phyloP scores from a whole-genome alignment of 2,113 vertebrate genomes.

The Apus apus region DNA sequence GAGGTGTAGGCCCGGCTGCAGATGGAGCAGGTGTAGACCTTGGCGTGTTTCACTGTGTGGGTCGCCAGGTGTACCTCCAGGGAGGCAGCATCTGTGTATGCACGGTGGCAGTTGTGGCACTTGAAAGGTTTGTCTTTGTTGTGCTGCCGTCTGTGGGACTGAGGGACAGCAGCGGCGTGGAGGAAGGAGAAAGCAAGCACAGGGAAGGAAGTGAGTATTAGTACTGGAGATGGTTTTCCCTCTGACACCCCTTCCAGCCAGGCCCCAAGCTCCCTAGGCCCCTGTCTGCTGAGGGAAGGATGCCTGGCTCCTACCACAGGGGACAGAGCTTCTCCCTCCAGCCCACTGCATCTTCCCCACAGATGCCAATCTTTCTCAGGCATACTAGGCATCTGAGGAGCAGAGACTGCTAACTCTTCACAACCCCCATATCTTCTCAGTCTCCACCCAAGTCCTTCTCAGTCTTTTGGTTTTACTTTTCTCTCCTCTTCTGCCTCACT shows the following conservation, averaged over 20 bases:
- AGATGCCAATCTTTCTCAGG: neutral
- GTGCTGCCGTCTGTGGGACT: slow-evolving; percentile 98
- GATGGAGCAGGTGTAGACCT: slow-evolving; percentile 96
- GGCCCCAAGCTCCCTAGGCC: neutral
- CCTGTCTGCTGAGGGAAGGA: neutral
- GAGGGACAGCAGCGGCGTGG: neutral
- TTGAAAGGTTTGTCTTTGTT: slow-evolving; percentile 99
- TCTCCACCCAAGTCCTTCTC: neutral
- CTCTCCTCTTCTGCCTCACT: neutral
- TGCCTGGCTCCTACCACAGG: rapidly evolving
- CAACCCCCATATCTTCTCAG: neutral
- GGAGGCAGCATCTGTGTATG: slow-evolving; percentile 90
- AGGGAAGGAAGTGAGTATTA: neutral
- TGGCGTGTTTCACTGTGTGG: slow-evolving; percentile 97
- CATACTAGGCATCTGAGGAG: neutral
- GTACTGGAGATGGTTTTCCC: neutral
- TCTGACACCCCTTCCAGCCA: neutral
- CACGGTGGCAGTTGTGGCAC: slow-evolving; percentile 97
- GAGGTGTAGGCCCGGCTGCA: slow-evolving; percentile 98
- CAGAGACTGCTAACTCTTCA: neutral
- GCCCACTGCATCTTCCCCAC: neutral
- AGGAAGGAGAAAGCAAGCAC: neutral
- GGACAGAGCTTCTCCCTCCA: neutral
- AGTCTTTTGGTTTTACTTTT: neutral
- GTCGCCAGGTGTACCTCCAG: slow-evolving; percentile 95